Evolutionary conservation across 2,797 vertebrate species (phyloP).

Genomic region (Enteromius afrohamiltoni): DNA sequence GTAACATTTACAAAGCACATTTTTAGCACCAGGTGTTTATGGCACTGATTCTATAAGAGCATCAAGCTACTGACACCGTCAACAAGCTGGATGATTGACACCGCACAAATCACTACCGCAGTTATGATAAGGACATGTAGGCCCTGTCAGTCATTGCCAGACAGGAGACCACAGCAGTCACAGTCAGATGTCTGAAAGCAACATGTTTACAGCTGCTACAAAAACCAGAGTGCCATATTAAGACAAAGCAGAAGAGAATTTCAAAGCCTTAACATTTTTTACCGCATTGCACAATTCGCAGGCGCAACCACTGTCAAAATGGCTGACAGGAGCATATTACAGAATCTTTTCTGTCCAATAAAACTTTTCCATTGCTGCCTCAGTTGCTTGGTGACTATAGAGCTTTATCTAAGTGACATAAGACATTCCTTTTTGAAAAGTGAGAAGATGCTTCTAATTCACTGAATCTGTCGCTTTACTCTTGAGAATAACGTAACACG

Average conservation of each 20-base stretch:
- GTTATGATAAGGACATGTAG: slow-evolving; percentile 69
- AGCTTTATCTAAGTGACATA: background rate
- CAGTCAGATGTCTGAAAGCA: background rate
- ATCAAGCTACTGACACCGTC: slow-evolving; percentile 45
- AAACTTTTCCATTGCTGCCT: background rate
- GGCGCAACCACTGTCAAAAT: background rate
- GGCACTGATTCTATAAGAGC: slow-evolving; percentile 42
- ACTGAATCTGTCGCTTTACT: background rate
- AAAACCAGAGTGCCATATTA: background rate
- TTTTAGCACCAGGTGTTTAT: slow-evolving; percentile 12
- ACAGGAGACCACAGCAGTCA: slow-evolving; percentile 41
- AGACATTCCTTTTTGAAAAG: background rate
- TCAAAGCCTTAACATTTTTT: background rate
- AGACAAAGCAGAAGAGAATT: background rate
- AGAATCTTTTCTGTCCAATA: background rate
- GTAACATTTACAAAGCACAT: background rate
- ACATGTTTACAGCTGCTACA: slow-evolving; percentile 10
- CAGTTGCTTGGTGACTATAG: slow-evolving; percentile 9
- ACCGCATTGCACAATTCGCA: background rate
- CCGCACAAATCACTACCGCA: slow-evolving; percentile 39
- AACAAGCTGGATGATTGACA: slow-evolving; percentile 59
- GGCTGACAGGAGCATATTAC: background rate
- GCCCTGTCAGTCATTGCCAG: slow-evolving; percentile 55
- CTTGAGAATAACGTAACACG: background rate
- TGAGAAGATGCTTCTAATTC: slow-evolving; percentile 1